Conservation (phyloP, 2,113 vertebrate genomes). For the Benitochromis conjunctus region DNA sequence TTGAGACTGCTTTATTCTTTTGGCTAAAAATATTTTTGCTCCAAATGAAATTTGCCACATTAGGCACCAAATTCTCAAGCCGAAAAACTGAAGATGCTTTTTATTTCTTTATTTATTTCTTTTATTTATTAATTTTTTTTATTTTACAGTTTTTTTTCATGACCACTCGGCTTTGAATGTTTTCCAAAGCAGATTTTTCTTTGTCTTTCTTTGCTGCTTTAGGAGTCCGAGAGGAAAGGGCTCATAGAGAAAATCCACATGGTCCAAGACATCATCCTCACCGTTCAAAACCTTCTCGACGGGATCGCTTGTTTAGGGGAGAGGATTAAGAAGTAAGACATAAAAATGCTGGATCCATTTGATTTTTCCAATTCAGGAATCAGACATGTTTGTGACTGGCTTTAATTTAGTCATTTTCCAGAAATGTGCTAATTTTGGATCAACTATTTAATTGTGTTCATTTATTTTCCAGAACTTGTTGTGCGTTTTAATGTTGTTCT, state of each 20-base stretch:
- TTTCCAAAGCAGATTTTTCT: background rate
- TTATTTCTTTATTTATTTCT: background rate
- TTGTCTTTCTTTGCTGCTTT: background rate
- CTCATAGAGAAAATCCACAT: slow-evolving; percentile 93
- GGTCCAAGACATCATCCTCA: slow-evolving; percentile 92
- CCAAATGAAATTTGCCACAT: background rate
- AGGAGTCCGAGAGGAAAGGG: slow-evolving; percentile 91
- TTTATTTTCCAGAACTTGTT: background rate
- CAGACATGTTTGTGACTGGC: background rate
- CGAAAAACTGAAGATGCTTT: background rate
- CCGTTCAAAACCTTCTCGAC: slow-evolving; percentile 88
- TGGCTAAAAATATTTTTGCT: background rate
- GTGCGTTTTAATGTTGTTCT: background rate
- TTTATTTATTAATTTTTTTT: rapidly evolving
- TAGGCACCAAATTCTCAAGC: background rate
- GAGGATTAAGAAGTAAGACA: slow-evolving; percentile 91
- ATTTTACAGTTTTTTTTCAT: background rate
- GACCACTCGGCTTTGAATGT: background rate
- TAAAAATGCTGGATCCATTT: background rate
- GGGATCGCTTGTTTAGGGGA: slow-evolving; percentile 88
- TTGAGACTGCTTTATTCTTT: background rate
- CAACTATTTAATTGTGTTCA: background rate
- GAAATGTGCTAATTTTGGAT: background rate
- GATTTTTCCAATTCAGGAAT: background rate
- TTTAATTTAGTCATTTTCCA: background rate